Base-by-base conservation (phyloP, 2,113 vertebrate genomes). In the Seriola dumerili region DNA sequence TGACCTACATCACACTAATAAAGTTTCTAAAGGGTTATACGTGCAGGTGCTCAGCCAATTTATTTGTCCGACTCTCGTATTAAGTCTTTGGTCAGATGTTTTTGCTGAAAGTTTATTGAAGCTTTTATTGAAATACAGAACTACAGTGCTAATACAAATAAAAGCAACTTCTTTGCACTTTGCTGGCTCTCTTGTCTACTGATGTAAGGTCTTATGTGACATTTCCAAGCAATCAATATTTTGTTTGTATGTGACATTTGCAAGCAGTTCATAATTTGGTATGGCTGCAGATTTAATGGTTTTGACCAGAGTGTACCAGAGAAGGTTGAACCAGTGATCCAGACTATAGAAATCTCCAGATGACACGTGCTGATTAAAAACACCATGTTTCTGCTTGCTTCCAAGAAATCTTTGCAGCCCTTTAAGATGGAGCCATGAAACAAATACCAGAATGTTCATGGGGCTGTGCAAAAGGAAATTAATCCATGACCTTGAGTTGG, bases 211-310 rank as follows among this genome's bases (percentile, higher is more conserved):
- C 76, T 67, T 79, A 62, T 58, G 72, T 92, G 91, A 92, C 92
- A 93, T 93, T 93, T 92, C 72, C 81, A 66, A 69, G 77, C 57
- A 84, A 89, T 92, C 91, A 78, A 93, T 93, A 89, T 61, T 87
- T 80, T 72, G 58, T 88, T 90, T 85, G 87, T 86, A 76, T 78
- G 83, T 92, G 91, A 89, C 91, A 93, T 91, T 92, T 93, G 84
- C 80, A 82, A 88, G 81, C 83, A 84, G 67, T 84, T 91, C 62
- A 91, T 90, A 88, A 92, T 90, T 92, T 79, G 40, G 19, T 72
- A 57, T n/a, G 66, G 44, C 80, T 78, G 55, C 50, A 71, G 66
- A 74, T 89, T 81, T 91, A 89, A 86, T 87, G 72, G 74, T 80
- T 92, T 85, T 89, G 90, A 88, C 88, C 83, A 77, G 21, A 72